These are phyloP conservation scores for Chloebia gouldiae DNA, from an alignment of 2,113 vertebrate species.

Conservation along the genomic window DNA sequence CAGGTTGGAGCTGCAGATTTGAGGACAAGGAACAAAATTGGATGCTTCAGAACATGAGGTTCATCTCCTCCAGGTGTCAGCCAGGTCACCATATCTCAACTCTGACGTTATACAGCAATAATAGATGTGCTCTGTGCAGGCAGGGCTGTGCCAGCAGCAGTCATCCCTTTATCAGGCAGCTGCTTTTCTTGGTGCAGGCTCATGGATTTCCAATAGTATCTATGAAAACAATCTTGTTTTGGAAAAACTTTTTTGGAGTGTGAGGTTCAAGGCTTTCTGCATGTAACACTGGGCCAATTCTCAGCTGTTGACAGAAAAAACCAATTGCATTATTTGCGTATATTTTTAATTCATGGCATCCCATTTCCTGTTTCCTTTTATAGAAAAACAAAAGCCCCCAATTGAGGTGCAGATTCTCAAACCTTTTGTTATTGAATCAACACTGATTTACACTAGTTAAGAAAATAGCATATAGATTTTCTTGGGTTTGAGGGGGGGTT, in stretches of 20 bases:
- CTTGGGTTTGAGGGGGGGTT: rapidly evolving
- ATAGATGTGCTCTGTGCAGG: not conserved
- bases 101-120: not conserved
- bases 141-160: not conserved
- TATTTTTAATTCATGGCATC: not conserved
- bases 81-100: not conserved
- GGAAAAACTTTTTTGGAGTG: not conserved
- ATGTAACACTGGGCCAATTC: not conserved
- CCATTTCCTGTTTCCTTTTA: not conserved
- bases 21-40: not conserved
- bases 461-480: rapidly evolving
- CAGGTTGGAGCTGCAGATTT: not conserved
- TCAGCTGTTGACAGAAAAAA: not conserved
- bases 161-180: not conserved
- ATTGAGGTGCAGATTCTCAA: not conserved
- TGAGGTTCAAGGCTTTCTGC: not conserved
- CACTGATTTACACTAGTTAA: not conserved
- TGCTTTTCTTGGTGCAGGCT: not conserved
- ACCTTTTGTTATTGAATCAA: not conserved
- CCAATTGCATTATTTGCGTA: not conserved
- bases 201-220: not conserved
- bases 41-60: not conserved
- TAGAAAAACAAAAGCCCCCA: not conserved
- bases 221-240: slow-evolving; percentile 3
- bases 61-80: not conserved